Percentiles rank a stretch among this genome's conserved stretches.
These are phyloP conservation scores for Cheiracanthium punctorium DNA, from an alignment of 2,888 invertebrate species.

Conservation along the genomic window DNA sequence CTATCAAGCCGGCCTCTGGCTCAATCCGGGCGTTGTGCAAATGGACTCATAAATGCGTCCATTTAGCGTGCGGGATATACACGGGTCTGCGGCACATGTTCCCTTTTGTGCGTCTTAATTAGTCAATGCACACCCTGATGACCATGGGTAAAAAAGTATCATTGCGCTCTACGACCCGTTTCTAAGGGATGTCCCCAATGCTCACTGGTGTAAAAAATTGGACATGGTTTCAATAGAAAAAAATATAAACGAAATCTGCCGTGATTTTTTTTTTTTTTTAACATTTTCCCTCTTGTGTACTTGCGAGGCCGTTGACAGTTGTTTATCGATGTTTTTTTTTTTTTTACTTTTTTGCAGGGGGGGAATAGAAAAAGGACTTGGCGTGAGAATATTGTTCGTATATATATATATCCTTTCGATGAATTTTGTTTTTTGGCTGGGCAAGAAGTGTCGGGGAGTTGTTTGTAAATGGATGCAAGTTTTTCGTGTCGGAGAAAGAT, in stretches of 20 bases:
- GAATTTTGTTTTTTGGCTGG: too few species aligned
- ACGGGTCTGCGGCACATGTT: too few species aligned
- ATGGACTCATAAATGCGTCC: not conserved
- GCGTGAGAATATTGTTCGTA: not conserved
- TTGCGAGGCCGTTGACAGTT: slow-evolving; percentile 50
- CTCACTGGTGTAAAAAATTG: slow-evolving; percentile 58
- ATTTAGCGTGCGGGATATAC: not conserved
- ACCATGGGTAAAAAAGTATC: slow-evolving; percentile 27
- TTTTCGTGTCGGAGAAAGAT: too few species aligned
- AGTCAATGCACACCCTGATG: slow-evolving; percentile 24
- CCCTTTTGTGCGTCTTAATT: slow-evolving; percentile 25
- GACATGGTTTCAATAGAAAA: slow-evolving; percentile 16
- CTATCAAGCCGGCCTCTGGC: too few species aligned
- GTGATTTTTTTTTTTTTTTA: slow-evolving; percentile 19
- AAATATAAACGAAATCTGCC: slow-evolving; percentile 21
- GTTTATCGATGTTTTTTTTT: not conserved
- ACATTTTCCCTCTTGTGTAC: slow-evolving; percentile 5
- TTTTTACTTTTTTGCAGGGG: too few species aligned
- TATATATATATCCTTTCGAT: not conserved
- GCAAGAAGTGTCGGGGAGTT: too few species aligned
- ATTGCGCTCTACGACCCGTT: slow-evolving; percentile 48
- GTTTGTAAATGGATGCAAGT: too few species aligned
- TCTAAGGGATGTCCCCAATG: slow-evolving; percentile 36
- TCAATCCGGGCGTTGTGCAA: not conserved
- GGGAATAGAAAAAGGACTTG: too few species aligned